These are phyloP conservation scores for Myathropa florea DNA, from an alignment of 2,888 invertebrate species.

Conservation along the genomic window DNA sequence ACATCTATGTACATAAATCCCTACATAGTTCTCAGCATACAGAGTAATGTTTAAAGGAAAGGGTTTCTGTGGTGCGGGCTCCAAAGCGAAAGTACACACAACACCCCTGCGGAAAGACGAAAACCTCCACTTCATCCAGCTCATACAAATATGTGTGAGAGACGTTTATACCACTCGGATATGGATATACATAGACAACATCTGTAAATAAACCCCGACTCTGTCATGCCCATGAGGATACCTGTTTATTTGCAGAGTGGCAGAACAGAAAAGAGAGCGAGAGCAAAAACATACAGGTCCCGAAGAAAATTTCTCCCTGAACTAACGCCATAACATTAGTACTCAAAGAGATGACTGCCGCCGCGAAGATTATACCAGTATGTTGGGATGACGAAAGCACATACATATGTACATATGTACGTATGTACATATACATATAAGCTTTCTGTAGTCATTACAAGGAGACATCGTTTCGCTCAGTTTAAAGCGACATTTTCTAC, in stretches of 20 bases:
- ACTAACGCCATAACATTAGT: conserved; percentile 55
- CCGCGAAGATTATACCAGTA: conserved; percentile 33
- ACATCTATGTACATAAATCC: neutral
- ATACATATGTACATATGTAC: conserved; percentile 16
- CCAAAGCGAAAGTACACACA: conserved; percentile 29
- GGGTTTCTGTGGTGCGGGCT: conserved; percentile 41
- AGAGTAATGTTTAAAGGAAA: conserved; percentile 33
- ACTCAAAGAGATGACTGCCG: conserved; percentile 67
- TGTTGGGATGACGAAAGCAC: neutral
- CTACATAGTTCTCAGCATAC: conserved; percentile 4
- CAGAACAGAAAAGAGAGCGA: conserved; percentile 47
- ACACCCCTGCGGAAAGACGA: conserved; percentile 53
- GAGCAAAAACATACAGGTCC: conserved; percentile 47
- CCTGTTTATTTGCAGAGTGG: conserved; percentile 64
- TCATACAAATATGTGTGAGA: conserved; percentile 53
- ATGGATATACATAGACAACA: conserved; percentile 67
- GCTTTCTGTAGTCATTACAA: conserved; percentile 55
- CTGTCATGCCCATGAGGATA: conserved; percentile 55
- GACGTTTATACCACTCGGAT: conserved; percentile 60
- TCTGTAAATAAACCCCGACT: conserved; percentile 69
- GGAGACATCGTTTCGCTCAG: conserved; percentile 65
- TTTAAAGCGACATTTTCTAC: conserved; percentile 64
- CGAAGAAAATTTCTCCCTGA: conserved; percentile 58
- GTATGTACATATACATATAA: conserved; percentile 9
- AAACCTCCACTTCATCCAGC: conserved; percentile 56